Evolutionary conservation across 2,888 invertebrate genomes (phyloP), one percentile per base, ranked within the genome.

Genomic region (Pyralis farinalis): DNA sequence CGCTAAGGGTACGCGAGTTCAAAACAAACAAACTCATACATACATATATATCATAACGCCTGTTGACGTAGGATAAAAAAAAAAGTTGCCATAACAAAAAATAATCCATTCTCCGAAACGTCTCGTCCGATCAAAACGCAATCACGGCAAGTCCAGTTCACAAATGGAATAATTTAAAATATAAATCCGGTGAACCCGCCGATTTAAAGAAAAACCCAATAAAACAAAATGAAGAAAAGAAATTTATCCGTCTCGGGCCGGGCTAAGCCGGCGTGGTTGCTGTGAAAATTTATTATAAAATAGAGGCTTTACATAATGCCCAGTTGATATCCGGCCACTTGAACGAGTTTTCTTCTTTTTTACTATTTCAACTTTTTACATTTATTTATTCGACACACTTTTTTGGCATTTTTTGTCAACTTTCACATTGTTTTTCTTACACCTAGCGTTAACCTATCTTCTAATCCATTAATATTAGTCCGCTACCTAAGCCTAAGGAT

Each of bases 111-210:
- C 21, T 32, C 8, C 10, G 12, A 12, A 11, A 29, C 6, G 48
- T 45, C 50, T 50, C 50, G 51, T 47, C 47, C 51, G 28, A 29
- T 36, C 9, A 37, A 37, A 37, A 31, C 30, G 29, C 47, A 41
- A 51, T 51, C 61, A 58, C 54, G 1, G 7, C 5, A 7, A 59
- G 61, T 51, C 49, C 58, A 62, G 63, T 62, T n/a, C 58, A 62
- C 61, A 73, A 72, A 75, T 75, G 69, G 67, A 76, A 75, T 77
- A 76, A 78, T 75, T 78, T 76, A 68, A 77, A 73, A 73, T 72
- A 72, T 71, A 74, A 74, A 65, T 71, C 77, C 67, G 58, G 55
- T 55, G 60, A 68, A 69, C 58, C 66, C 59, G 51, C 55, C 55
- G 66, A 62, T 59, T 63, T 53, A 47, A 54, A 63, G 53, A 25